Base-by-base conservation (phyloP, 1,140 invertebrate genomes). In the Sinonovacula constricta region DNA sequence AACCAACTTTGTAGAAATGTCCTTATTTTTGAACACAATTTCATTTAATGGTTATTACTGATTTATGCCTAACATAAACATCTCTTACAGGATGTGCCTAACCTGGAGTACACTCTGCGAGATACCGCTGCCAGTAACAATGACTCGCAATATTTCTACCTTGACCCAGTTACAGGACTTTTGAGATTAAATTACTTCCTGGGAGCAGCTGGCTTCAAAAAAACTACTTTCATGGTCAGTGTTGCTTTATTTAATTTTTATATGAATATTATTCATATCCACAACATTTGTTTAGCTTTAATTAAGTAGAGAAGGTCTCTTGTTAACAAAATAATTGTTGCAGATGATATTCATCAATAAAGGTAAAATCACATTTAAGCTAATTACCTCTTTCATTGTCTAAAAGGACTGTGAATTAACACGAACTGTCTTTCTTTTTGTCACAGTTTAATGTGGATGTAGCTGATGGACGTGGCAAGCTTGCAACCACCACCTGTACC, bases 371-470 rank as follows among this genome's bases (percentile, higher is more conserved):
- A n/a, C n/a, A n/a, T n/a, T n/a, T n/a, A n/a, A n/a, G n/a, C n/a
- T n/a, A n/a, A n/a, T n/a, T n/a, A n/a, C n/a, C n/a, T n/a, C n/a
- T n/a, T n/a, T n/a, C n/a, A n/a, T n/a, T n/a, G n/a, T n/a, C n/a
- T n/a, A n/a, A n/a, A n/a, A n/a, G n/a, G n/a, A n/a, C n/a, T n/a
- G n/a, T n/a, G n/a, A n/a, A n/a, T n/a, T n/a, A n/a, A n/a, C n/a
- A n/a, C n/a, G n/a, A n/a, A n/a, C n/a, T n/a, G n/a, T n/a, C n/a
- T 45, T 45, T 45, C 39, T 45, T 45, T 45, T n/a, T 45, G 26
- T 75, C 65, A 26, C 71, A 76, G 72, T 81, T 85, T 22, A 22
- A 18, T 24, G 83, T 81, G 2, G n/a, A 22, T 1, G 81, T 79
- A 1, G 53, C 30, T 45, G 81, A 84, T 45, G 28, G 31, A 28